phyloP scores from a whole-genome alignment of 2,797 vertebrate genomes.

The Enteromius afrohamiltoni region DNA sequence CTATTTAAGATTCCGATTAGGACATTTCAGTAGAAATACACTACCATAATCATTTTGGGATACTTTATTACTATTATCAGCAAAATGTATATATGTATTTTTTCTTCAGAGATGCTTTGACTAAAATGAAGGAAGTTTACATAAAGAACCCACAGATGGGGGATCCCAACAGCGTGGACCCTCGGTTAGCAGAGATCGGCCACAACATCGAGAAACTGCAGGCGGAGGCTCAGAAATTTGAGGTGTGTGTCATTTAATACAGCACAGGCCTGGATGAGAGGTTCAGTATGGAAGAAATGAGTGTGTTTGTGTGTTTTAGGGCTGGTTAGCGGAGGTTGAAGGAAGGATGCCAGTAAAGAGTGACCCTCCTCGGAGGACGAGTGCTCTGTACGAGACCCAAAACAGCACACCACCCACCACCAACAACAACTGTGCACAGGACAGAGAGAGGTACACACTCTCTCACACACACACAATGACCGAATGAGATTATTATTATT shows the following conservation, averaged over 20 bases:
- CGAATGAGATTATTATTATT: not conserved
- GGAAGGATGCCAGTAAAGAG: constrained; percentile 84
- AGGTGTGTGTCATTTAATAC: constrained; percentile 74
- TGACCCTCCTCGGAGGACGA: constrained; percentile 84
- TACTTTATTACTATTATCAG: not conserved
- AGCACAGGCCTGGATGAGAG: not conserved
- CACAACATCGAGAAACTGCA: constrained; percentile 91
- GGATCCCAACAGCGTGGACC: constrained; percentile 90
- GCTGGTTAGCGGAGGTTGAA: constrained; percentile 95
- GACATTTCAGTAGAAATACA: not conserved
- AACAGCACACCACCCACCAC: constrained; percentile 76
- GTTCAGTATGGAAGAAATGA: constrained; percentile 15
- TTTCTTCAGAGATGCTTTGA: constrained; percentile 88
- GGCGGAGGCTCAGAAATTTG: constrained; percentile 91
- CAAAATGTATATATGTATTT: not conserved
- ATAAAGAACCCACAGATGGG: constrained; percentile 98
- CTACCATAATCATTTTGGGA: too few relatives aligned
- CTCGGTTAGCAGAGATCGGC: constrained; percentile 86
- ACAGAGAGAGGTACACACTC: constrained; percentile 91
- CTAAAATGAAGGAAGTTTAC: constrained; percentile 98
- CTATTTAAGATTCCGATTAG: not conserved
- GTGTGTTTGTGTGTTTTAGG: constrained; percentile 72
- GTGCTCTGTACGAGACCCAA: constrained; percentile 86
- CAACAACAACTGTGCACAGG: constrained; percentile 92
- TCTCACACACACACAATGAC: constrained; percentile 25